Evolutionary conservation across 2,888 invertebrate genomes (phyloP), one percentile per base, ranked within the genome.

Genomic region (Hypsopygia costalis): DNA sequence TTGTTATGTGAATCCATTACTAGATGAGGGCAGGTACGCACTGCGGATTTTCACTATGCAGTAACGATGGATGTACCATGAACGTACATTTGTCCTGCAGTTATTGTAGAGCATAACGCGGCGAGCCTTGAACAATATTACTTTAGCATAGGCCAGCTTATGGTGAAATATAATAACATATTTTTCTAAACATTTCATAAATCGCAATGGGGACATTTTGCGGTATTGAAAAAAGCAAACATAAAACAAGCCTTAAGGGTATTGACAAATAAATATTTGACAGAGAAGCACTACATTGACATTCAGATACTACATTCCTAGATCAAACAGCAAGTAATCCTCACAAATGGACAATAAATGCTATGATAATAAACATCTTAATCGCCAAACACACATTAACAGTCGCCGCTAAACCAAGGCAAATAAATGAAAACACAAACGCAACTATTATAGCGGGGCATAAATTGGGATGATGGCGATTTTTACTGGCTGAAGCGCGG

Each of bases 401-500:
- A 21, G 21, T 34, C 11, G 27, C 34, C 34, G 22, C 34, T 25
- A 35, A 35, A 35, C 34, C 34, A 35, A 35, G 25, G 22, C 34
- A 35, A 35, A 35, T 35, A 35, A 27, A 35, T 35, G 6, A 34
- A 25, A 21, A 7, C 11, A 35, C 11, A 25, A 25, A 35, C 7
- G 10, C 25, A 27, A 11, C 32, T 25, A 22, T 37, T 11, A 31
- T 11, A 10, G 7, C 32, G 3, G 16, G 20, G 7, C 65, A 65
- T 74, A 75, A 77, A 75, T 71, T 62, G 51, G 60, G 58, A 59
- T 57, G 52, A 64, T 68, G 67, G 64, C 63, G 67, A 73, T 75
- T 78, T 77, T 74, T 69, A 71, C 61, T 53, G 55, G 64, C 53
- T 55, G 49, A 59, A 59, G 62, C 60, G 57, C 55, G 52, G 50